Conservation (phyloP, 2,113 vertebrate genomes). For the Cyrtonyx montezumae region DNA sequence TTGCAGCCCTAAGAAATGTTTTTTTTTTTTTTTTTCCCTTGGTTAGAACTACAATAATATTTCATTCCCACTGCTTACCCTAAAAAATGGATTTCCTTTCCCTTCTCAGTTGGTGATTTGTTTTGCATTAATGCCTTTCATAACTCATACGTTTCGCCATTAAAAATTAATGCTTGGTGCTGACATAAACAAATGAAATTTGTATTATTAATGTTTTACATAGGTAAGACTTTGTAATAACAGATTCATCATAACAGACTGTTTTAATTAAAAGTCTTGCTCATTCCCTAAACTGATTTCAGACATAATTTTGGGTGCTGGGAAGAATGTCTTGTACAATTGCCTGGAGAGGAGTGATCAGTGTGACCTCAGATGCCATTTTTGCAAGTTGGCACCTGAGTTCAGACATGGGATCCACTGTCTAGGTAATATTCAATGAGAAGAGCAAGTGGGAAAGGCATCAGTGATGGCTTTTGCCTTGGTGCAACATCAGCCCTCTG, state of each 20-base stretch:
- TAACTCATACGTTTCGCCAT: slow-evolving; percentile 84
- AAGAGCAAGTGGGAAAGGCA: not conserved
- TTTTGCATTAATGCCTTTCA: slow-evolving; percentile 86
- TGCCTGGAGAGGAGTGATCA: not conserved
- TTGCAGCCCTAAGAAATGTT: slow-evolving; percentile 68
- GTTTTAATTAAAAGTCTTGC: slow-evolving; percentile 84
- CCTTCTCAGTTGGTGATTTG: slow-evolving; percentile 80
- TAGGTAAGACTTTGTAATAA: slow-evolving; percentile 86
- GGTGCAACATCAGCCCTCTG: not conserved
- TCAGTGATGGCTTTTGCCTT: not conserved
- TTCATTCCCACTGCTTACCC: slow-evolving; percentile 78
- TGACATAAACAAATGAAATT: slow-evolving; percentile 89
- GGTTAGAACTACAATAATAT: slow-evolving; percentile 77
- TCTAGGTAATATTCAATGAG: not conserved
- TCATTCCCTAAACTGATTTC: slow-evolving; percentile 78
- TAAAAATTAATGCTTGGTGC: slow-evolving; percentile 85
- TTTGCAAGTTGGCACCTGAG: slow-evolving; percentile 3
- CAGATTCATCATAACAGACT: slow-evolving; percentile 84
- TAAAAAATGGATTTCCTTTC: slow-evolving; percentile 84
- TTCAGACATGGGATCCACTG: not conserved
- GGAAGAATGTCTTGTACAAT: slow-evolving; percentile 48
- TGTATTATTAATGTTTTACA: slow-evolving; percentile 89
- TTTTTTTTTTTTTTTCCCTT: slow-evolving; percentile 25
- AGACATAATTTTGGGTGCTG: slow-evolving; percentile 64
- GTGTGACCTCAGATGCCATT: not conserved